These are phyloP conservation scores for Sinocyclocheilus maitianheensis DNA, from an alignment of 2,113 vertebrate species.

Conservation along the genomic window DNA sequence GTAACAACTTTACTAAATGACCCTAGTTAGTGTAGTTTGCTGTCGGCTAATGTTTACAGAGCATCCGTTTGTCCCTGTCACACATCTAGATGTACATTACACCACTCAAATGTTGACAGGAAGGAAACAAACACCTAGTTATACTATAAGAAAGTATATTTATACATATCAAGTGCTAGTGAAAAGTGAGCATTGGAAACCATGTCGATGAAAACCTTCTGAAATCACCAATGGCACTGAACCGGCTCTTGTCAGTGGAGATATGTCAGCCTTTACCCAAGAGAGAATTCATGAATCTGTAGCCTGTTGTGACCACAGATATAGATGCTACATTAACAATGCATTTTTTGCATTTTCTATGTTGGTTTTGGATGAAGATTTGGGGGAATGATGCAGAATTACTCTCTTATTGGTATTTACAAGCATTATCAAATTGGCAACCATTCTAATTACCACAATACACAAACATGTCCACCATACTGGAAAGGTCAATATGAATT, in stretches of 20 bases:
- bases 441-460: background rate
- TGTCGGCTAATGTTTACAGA: constrained; percentile 1
- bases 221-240: constrained; percentile 35
- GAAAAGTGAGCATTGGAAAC: constrained; percentile 48
- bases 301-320: background rate
- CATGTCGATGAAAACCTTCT: constrained; percentile 52
- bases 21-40: constrained; percentile 54
- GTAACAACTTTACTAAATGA: constrained; percentile 59
- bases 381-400: background rate
- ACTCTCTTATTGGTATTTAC: background rate
- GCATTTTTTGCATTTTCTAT: background rate
- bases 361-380: background rate
- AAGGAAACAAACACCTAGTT: constrained; percentile 2
- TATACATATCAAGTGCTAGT: constrained; percentile 53
- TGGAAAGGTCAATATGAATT: background rate
- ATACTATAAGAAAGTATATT: background rate
- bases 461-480: background rate
- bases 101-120: constrained; percentile 15
- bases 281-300: constrained; percentile 31
- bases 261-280: background rate
- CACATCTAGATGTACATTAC: constrained; percentile 32
- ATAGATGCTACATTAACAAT: background rate
- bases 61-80: constrained; percentile 23
- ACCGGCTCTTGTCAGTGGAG: constrained; percentile 7
- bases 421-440: background rate